These are phyloP conservation scores for Parnassius smintheus DNA, from an alignment of 2,888 invertebrate genomes.

Conservation along the genomic window DNA sequence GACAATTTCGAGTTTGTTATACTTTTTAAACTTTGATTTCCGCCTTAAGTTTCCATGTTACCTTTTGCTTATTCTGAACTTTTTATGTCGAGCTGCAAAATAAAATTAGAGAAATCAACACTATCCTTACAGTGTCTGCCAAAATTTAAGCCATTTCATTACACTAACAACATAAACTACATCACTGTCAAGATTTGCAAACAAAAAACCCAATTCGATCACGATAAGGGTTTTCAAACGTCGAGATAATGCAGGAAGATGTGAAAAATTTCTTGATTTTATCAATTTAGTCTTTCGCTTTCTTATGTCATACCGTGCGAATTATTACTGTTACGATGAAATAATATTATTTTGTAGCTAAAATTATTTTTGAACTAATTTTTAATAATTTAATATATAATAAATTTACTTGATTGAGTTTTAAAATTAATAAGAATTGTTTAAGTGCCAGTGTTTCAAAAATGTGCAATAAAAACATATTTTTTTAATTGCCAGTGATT, in stretches of 20 bases:
- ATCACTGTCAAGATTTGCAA: slow-evolving; percentile 24
- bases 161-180: slow-evolving; percentile 11
- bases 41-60: too few relatives aligned
- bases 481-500: too few relatives aligned
- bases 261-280: slow-evolving; percentile 5
- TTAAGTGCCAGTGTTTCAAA: slow-evolving; percentile 17
- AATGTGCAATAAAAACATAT: not conserved
- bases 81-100: slow-evolving; percentile 11
- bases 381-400: too few relatives aligned
- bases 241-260: slow-evolving; percentile 44
- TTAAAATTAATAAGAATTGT: not conserved
- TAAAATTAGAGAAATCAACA: not conserved
- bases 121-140: not conserved
- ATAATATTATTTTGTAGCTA: not conserved
- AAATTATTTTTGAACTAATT: slow-evolving; percentile 3
- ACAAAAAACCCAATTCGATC: slow-evolving; percentile 31
- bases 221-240: slow-evolving; percentile 34
- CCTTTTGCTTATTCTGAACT: not conserved
- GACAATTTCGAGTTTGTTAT: too few relatives aligned
- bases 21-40: too few relatives aligned
- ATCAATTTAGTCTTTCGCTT: slow-evolving; percentile 11
- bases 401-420: too few relatives aligned
- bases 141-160: slow-evolving; percentile 2
- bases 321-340: not conserved
- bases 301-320: slow-evolving; percentile 9